These are phyloP conservation scores for Mico argentatus DNA, from an alignment of 2,797 vertebrate genomes.

Conservation along the genomic window DNA sequence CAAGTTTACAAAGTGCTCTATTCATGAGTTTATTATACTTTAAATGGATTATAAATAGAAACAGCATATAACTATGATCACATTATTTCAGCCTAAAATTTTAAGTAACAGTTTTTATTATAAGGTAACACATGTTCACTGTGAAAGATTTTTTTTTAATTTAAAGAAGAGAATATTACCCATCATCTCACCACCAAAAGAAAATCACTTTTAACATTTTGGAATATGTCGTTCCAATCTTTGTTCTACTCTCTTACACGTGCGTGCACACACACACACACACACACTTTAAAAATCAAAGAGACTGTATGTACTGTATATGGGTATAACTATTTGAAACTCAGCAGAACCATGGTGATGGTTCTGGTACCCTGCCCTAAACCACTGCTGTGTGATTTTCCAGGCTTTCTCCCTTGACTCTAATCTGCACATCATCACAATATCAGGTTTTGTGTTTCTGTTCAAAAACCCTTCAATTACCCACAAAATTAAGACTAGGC, in stretches of 20 bases:
- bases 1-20: background rate
- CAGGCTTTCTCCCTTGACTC: background rate
- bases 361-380: background rate
- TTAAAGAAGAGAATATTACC: background rate
- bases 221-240: background rate
- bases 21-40: background rate
- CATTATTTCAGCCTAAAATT: background rate
- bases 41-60: conserved; percentile 13
- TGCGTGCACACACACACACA: too few relatives aligned
- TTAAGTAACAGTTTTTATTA: background rate
- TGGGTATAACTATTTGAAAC: background rate
- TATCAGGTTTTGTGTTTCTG: background rate
- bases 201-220: background rate
- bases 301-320: background rate
- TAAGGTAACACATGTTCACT: background rate
- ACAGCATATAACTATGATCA: background rate
- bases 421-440: background rate
- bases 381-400: background rate
- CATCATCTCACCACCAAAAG: background rate
- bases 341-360: background rate
- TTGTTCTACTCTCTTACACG: background rate
- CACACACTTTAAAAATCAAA: background rate
- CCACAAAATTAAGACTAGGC: background rate
- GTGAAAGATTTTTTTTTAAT: background rate
- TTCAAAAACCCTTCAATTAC: background rate